Evolutionary conservation across 1,140 invertebrate species (phyloP), one percentile per base, ranked within the genome.

Genomic region (Drosophila quadrilineata): DNA sequence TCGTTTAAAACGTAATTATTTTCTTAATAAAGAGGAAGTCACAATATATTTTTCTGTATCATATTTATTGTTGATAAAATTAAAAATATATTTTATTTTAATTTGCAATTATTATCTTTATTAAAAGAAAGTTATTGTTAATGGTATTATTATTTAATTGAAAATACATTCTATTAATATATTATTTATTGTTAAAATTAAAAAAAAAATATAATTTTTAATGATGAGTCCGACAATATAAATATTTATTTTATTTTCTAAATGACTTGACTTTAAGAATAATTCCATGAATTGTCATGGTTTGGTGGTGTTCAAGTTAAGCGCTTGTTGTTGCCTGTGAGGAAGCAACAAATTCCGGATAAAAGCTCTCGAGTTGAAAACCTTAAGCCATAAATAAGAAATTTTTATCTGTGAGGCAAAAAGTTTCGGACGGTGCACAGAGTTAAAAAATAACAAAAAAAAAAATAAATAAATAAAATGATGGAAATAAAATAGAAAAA

Each of bases 401-500:
- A 63, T 67, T 67, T 67, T 67, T 67, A 67, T 67, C 79, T 84
- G n/a, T n/a, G 60, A 72, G 84, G 63, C 68, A 77, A 75, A n/a
- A n/a, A 71, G 60, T 80, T 82, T 75, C 56, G 69, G 73, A 70
- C 65, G 60, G 56, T 85, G 77, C 71, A 62, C 29, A 52, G 54
- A 72, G 53, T 65, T 65, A 74, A 82, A 76, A 71, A 77, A 85
- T n/a, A n/a, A n/a, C n/a, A n/a, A n/a, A n/a, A n/a, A n/a, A n/a
- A n/a, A n/a, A n/a, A n/a, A n/a, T n/a, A n/a, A n/a, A n/a, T n/a
- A n/a, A n/a, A n/a, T n/a, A 84, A 85, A 85, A 85, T 77, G 79
- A 84, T 85, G 79, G 69, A 85, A 85, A 84, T 85, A 84, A 84
- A 85, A 77, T 85, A 84, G 59, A 38, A 57, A 84, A 84, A 84